Evolutionary conservation across 2,113 vertebrate genomes (phyloP), one percentile per base, ranked within the genome.

Genomic region (Oryzias melastigma): DNA sequence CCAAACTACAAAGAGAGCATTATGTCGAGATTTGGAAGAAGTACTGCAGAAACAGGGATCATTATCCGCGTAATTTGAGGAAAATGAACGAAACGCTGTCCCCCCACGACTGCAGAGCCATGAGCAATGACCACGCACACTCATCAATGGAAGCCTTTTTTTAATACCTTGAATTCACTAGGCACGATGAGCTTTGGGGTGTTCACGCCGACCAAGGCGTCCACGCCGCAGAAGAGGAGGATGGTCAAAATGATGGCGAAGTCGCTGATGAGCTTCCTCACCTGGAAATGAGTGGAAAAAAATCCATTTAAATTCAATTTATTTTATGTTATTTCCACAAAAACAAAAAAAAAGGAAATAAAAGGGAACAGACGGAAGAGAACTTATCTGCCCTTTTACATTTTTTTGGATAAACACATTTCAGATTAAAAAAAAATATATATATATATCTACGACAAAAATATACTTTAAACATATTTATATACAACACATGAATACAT

Each of bases 181-280:
- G 97, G 97, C 92, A 99, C 97, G 51, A 98, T 91, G 49, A 99
- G 90, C 86, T 99, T 99, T 0, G 97, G 96, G 74, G 97, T 99
- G 68, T 95, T 92, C 76, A 99, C 96, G 49, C 96, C 96, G 17
- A 99, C 91, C 14, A 98, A 86, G 35, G 95, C 97, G 73, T 99
- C 97, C 73, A 98, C 92, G 50, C 94, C 93, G 62, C 95, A 96
- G 92, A 99, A 99, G 62, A 98, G 92, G 25, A 99, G 66, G 67
- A 99, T 99, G 77, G 97, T 91, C 88, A 99, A 69, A 86, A 99
- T 94, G 85, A 98, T 99, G 51, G 97, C 95, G 77, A 99, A 99
- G 84, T 98, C 97, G 62, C 97, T 98, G 90, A 99, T 95, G 43
- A 98, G 90, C 77, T 99, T 98, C 71, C 97, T 93, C 76, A 97